These are phyloP conservation scores for Nyctereutes procyonoides DNA, from an alignment of 2,113 vertebrate genomes.

Conservation along the genomic window DNA sequence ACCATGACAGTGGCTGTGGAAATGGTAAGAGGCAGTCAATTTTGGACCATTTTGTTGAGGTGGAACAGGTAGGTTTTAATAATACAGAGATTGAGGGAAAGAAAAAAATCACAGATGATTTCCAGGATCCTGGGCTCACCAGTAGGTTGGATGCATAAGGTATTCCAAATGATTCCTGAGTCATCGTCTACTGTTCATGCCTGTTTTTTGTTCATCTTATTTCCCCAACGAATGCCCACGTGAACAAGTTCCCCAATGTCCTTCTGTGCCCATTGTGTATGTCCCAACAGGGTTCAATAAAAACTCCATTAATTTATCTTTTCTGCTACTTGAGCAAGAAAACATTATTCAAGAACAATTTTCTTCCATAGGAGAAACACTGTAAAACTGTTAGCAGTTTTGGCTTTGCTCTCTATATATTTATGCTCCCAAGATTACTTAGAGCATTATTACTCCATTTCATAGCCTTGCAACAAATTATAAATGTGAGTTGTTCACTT, in stretches of 20 bases:
- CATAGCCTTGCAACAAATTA: slow-evolving; percentile 29
- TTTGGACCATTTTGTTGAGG: neutral
- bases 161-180: accelerated
- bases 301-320: neutral
- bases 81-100: neutral
- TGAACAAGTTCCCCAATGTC: neutral
- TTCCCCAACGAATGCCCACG: neutral
- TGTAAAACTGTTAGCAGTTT: slow-evolving; percentile 42
- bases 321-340: slow-evolving; percentile 32
- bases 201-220: neutral
- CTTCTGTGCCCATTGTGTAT: neutral
- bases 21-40: neutral
- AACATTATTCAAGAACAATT: neutral
- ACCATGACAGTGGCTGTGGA: neutral
- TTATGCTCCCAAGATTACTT: slow-evolving; percentile 63
- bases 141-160: neutral
- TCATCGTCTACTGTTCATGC: neutral
- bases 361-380: slow-evolving; percentile 54
- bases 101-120: neutral
- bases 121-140: neutral
- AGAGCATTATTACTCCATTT: slow-evolving; percentile 23
- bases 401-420: neutral
- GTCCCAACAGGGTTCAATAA: neutral
- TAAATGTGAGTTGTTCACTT: slow-evolving; percentile 51
- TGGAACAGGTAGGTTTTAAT: neutral